Conservation (phyloP, 1,140 invertebrate genomes). For the Varroa destructor region DNA sequence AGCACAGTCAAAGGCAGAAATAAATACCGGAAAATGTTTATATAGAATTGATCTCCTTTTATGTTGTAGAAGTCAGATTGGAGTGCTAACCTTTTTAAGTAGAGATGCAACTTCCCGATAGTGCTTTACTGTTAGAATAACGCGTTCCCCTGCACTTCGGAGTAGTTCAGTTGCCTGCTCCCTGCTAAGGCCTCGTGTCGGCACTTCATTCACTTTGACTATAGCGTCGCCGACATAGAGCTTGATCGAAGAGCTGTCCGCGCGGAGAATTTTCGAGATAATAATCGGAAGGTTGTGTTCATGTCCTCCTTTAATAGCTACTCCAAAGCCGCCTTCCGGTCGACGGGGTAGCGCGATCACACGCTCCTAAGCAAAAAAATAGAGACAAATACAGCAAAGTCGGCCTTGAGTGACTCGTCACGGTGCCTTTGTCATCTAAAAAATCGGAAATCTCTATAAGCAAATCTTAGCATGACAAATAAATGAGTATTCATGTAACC, state of each 20-base stretch:
- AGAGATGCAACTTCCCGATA: constrained; percentile 18
- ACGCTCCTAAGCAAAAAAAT: background rate
- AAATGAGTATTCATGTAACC: too few relatives aligned
- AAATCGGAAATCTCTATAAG: too few relatives aligned
- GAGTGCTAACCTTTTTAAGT: constrained; percentile 11
- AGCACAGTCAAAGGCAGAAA: too few relatives aligned
- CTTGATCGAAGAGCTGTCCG: constrained; percentile 6
- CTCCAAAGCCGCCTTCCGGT: constrained; percentile 17
- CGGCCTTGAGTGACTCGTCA: too few relatives aligned
- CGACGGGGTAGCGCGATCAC: constrained; percentile 2
- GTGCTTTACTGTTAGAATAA: constrained; percentile 24
- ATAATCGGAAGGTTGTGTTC: constrained; percentile 25
- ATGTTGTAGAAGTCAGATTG: too few relatives aligned
- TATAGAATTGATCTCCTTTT: too few relatives aligned
- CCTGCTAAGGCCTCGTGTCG: constrained; percentile 8
- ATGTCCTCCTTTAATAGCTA: constrained; percentile 4
- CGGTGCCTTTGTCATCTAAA: too few relatives aligned
- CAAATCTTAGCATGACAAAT: too few relatives aligned
- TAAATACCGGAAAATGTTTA: too few relatives aligned
- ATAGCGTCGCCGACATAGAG: constrained; percentile 17
- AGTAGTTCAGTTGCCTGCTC: constrained; percentile 24
- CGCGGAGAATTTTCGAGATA: constrained; percentile 17
- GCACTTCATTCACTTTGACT: background rate
- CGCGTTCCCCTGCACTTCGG: background rate
- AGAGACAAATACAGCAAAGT: too few relatives aligned